phyloP scores from a whole-genome alignment of 2,888 invertebrate species.

The Chrysina gloriosa region DNA sequence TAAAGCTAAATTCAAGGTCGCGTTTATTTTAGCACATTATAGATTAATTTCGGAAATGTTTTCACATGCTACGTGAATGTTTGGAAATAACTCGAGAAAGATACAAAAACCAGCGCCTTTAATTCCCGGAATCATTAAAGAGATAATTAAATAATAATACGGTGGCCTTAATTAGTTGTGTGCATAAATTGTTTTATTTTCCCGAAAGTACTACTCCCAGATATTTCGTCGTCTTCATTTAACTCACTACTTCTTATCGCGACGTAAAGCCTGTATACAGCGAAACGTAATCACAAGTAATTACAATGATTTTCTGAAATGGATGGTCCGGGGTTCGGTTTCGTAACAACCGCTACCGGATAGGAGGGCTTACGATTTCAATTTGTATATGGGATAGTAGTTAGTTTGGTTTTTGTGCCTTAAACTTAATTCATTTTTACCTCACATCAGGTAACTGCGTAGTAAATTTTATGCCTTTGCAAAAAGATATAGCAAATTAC shows the following conservation, averaged over 20 bases:
- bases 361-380: conserved; percentile 4
- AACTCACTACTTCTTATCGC: not conserved
- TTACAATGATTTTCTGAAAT: conserved; percentile 23
- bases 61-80: not conserved
- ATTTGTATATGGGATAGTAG: not conserved
- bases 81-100: not conserved
- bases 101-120: not conserved
- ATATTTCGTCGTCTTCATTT: not conserved
- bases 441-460: not conserved
- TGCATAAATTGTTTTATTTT: not conserved
- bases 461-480: not conserved
- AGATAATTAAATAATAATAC: not conserved
- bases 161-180: conserved; percentile 1
- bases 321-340: conserved; percentile 7
- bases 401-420: not conserved
- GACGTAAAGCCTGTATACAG: not conserved
- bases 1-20: too few species aligned
- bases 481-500: not conserved
- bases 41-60: too few species aligned
- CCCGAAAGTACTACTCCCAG: too few species aligned
- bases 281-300: conserved; percentile 13
- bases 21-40: too few species aligned
- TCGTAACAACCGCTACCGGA: conserved; percentile 23
- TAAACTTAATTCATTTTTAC: not conserved
- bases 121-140: conserved; percentile 3